Evolutionary conservation across 2,888 invertebrate genomes (phyloP).

Genomic region (Flexamia atlantica): DNA sequence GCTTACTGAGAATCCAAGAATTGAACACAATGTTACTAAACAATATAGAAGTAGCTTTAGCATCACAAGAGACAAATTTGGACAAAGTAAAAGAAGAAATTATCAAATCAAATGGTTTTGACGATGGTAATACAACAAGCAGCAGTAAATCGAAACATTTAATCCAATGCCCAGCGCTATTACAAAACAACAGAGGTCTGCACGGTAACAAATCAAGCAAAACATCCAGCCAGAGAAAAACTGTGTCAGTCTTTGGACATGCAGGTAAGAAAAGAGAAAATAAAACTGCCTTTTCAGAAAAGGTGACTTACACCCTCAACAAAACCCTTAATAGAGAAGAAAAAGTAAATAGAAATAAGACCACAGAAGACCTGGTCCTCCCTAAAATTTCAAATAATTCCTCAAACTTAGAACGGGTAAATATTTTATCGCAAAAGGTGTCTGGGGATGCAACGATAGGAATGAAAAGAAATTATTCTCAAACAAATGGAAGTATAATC

Average conservation of each 20-base stretch:
- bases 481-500: neutral
- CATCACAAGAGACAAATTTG: neutral
- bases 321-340: too few relatives aligned
- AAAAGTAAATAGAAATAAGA: too few relatives aligned
- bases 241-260: too few relatives aligned
- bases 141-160: neutral
- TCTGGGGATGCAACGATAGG: neutral
- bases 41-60: too few relatives aligned
- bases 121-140: neutral
- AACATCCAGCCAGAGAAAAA: neutral
- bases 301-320: too few relatives aligned
- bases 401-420: too few relatives aligned
- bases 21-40: neutral
- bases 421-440: too few relatives aligned
- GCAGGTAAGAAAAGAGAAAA: too few relatives aligned
- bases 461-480: neutral
- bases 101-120: neutral
- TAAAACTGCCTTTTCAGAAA: too few relatives aligned
- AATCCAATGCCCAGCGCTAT: neutral
- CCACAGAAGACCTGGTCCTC: too few relatives aligned
- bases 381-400: too few relatives aligned
- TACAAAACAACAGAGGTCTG: neutral
- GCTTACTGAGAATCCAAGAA: neutral
- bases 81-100: neutral
- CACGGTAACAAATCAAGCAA: neutral